phyloP scores from a whole-genome alignment of 1,140 invertebrate genomes.

The Uloborus diversus region DNA sequence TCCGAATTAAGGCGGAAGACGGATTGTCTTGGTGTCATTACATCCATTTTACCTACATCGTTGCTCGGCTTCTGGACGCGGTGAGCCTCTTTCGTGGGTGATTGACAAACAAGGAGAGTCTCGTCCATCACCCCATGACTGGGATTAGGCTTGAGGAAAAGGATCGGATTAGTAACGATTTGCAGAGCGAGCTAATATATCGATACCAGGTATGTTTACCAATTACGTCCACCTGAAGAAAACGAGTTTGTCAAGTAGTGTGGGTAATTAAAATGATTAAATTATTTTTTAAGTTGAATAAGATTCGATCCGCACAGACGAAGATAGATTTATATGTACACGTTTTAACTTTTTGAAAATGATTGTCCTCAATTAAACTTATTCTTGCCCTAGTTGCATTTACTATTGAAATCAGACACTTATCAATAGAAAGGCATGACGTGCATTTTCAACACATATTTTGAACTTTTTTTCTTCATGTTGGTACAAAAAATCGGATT shows the following conservation, averaged over 20 bases:
- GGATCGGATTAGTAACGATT: background rate
- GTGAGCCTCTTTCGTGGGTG: background rate
- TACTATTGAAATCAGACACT: too few species aligned
- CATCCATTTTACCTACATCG: slow-evolving; percentile 3
- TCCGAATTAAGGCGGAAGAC: slow-evolving; percentile 20
- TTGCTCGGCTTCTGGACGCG: background rate
- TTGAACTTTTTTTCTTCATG: too few species aligned
- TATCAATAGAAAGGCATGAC: too few species aligned
- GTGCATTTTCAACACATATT: too few species aligned
- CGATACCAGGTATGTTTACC: background rate
- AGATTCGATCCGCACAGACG: too few species aligned
- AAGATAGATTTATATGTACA: too few species aligned
- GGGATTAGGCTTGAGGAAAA: background rate
- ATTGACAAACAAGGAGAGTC: background rate
- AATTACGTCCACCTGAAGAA: background rate
- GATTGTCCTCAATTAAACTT: too few species aligned
- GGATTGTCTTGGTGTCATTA: slow-evolving; percentile 9
- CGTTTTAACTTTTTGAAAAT: too few species aligned
- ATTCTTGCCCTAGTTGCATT: too few species aligned
- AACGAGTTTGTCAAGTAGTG: too few species aligned
- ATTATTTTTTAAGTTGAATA: too few species aligned
- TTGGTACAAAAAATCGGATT: too few species aligned
- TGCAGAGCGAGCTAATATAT: background rate
- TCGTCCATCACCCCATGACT: background rate
- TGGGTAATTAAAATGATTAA: background rate